Base-by-base conservation (phyloP, 1,140 invertebrate genomes). In the Macrotrachela quadricornifera region DNA sequence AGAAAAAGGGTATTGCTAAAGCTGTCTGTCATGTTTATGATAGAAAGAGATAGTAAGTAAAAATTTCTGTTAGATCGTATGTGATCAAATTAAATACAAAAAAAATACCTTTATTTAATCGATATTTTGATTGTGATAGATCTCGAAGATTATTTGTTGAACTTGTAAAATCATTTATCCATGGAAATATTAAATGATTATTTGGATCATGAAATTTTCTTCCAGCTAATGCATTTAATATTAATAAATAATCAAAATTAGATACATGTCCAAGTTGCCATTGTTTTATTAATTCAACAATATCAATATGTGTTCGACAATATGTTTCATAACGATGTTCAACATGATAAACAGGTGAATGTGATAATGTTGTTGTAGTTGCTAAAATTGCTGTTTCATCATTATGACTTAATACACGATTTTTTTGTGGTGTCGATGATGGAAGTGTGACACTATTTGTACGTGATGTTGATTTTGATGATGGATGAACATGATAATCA, bases 61-160 rank as follows among this genome's bases (percentile, higher is more conserved):
- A n/a, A n/a, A n/a, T n/a, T n/a, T n/a, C n/a, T n/a, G n/a, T n/a
- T n/a, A n/a, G n/a, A n/a, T n/a, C n/a, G n/a, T n/a, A n/a, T n/a
- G n/a, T n/a, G n/a, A n/a, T n/a, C n/a, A n/a, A n/a, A n/a, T n/a
- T n/a, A n/a, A n/a, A n/a, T n/a, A n/a, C n/a, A n/a, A n/a, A n/a
- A n/a, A n/a, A n/a, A n/a, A n/a, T n/a, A 6, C 90, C 90, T 73
- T 96, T 96, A 62, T 88, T 95, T 10, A 97, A 67, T 15, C 91
- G 75, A 71, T 85, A 96, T 68, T 96, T 96, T 0, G 87, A 91
- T 65, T 84, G 85, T 15, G 80, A 82, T 12, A 97, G 71, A 71
- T 94, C 88, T 46, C 90, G 72, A 61, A 82, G 82, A 44, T 73
- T 73, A 56, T 82, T 83, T 68, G 78, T 80, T 59, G 79, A 75